Base-by-base conservation (phyloP, 2,888 invertebrate genomes). In the Crematogaster levior region DNA sequence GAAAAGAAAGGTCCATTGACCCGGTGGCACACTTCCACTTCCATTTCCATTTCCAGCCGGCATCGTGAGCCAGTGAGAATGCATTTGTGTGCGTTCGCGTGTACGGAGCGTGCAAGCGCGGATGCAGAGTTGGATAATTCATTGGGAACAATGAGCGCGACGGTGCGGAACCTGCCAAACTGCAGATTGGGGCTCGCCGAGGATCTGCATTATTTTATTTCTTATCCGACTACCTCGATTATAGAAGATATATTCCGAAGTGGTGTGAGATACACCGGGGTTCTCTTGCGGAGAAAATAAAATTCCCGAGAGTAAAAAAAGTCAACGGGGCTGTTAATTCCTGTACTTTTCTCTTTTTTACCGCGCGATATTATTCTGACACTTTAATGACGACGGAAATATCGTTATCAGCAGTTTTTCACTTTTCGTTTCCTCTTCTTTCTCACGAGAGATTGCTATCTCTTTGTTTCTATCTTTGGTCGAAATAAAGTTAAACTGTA, bases 1-100 rank as follows among this genome's bases (percentile, higher is more conserved):
- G 21, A 77, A 70, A 56, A 85, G 87, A 88, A 82, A 88, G 88
- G 86, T 90, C 89, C 92, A 88, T 90, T 90, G 92, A 92, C 91
- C 92, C 84, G 85, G 81, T 93, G 92, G 88, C 93, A 92, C 85
- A 93, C 92, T 92, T 93, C 79, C 88, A 87, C 90, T 91, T 89
- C 90, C 88, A 89, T 89, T 90, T 90, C 75, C 86, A 84, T 77
- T 79, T 70, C 80, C 73, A 86, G 83, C 24, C 48, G 43, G 65
- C 73, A 30, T 37, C 84, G 63, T 43, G 81, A 61, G 53, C 63
- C 74, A 34, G 63, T 27, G 48, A 61, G 40, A 37, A 37, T 53
- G 58, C 63, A 68, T 58, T 63, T 75, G 74, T 80, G 74, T 24
- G 30, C 51, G 70, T 24, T 60, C 77, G 75, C 63, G 75, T 61